phyloP scores from a whole-genome alignment of 1,140 invertebrate species.

The Copidosoma floridanum region DNA sequence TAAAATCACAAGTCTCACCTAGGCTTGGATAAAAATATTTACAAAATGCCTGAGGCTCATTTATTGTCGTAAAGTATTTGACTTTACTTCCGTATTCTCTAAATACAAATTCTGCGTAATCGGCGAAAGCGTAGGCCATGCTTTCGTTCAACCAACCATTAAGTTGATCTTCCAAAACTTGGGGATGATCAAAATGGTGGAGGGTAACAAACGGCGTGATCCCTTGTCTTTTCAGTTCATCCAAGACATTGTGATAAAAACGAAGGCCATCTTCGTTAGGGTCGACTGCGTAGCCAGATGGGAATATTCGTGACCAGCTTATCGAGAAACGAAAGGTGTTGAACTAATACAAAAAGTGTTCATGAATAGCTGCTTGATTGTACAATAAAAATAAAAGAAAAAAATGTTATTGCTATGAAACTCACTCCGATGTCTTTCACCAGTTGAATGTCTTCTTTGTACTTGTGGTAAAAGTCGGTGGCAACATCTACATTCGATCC shows the following conservation, averaged over 20 bases:
- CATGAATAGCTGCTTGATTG: too few species aligned
- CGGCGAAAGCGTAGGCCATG: slow-evolving; percentile 58
- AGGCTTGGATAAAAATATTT: too few species aligned
- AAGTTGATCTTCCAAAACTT: slow-evolving; percentile 49
- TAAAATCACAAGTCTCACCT: too few species aligned
- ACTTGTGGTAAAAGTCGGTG: too few species aligned
- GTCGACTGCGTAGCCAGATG: slow-evolving; percentile 57
- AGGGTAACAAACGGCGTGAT: slow-evolving; percentile 58
- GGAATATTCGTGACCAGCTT: slow-evolving; percentile 62
- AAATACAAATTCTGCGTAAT: slow-evolving; percentile 57
- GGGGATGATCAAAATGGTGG: slow-evolving; percentile 60
- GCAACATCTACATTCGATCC: too few species aligned
- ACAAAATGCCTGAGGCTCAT: slow-evolving; percentile 54
- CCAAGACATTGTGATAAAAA: slow-evolving; percentile 61
- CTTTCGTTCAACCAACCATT: slow-evolving; percentile 64
- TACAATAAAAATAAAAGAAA: too few species aligned
- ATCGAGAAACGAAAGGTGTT: slow-evolving; percentile 62
- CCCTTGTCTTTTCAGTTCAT: slow-evolving; percentile 55
- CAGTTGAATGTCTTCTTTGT: too few species aligned
- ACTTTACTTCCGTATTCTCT: slow-evolving; percentile 51
- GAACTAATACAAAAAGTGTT: slow-evolving; percentile 26
- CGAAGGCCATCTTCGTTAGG: slow-evolving; percentile 58
- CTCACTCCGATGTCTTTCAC: slow-evolving; percentile 5
- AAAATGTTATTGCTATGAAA: too few species aligned
- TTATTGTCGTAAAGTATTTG: slow-evolving; percentile 54